Evolutionary conservation across 2,113 vertebrate genomes (phyloP).

Genomic region (Mirza zaza): DNA sequence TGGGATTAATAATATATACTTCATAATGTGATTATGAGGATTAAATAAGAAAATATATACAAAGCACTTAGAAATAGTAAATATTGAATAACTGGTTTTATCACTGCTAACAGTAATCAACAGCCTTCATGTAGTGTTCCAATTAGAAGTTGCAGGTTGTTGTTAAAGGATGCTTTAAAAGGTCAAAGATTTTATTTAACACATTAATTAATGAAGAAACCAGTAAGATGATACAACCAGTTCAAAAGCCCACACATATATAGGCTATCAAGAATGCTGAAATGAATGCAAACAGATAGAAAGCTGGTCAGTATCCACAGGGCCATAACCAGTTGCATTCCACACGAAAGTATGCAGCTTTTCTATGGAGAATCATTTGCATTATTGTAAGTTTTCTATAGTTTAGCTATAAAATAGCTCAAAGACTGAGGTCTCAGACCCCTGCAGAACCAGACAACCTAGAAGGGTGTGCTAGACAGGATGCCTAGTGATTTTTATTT

Average conservation of each 20-base stretch:
- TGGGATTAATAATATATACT: not conserved
- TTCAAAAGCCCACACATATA: not conserved
- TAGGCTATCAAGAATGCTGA: not conserved
- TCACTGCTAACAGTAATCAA: not conserved
- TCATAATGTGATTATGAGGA: not conserved
- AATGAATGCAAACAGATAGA: not conserved
- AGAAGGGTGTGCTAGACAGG: not conserved
- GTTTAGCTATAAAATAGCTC: not conserved
- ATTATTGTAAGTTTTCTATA: not conserved
- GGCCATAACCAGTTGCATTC: not conserved
- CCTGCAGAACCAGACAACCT: not conserved
- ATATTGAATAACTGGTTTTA: not conserved
- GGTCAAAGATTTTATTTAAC: not conserved
- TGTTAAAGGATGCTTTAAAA: not conserved
- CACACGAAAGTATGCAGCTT: not conserved
- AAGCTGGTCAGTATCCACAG: not conserved
- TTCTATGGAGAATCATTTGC: not conserved
- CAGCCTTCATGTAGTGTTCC: not conserved
- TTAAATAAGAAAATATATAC: not conserved
- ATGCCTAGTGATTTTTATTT: not conserved
- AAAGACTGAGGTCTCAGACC: not conserved
- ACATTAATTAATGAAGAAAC: not conserved
- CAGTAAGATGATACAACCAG: not conserved
- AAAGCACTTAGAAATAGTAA: not conserved
- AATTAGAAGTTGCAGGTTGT: not conserved